These are phyloP conservation scores for Andricus curvator DNA, from an alignment of 2,888 invertebrate genomes.

Conservation along the genomic window DNA sequence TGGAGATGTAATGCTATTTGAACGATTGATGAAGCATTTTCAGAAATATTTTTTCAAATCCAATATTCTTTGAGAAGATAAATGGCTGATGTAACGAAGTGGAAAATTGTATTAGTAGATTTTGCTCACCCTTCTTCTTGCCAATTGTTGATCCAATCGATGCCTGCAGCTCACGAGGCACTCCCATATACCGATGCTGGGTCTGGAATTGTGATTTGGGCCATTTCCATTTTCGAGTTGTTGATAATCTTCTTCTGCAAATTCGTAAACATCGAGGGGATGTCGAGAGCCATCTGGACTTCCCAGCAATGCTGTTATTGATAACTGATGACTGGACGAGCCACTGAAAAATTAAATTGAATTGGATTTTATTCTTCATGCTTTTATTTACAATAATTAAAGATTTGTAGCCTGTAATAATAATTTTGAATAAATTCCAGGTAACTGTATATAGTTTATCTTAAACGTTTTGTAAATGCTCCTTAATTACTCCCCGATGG, in stretches of 20 bases:
- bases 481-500: not conserved
- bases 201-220: conserved; percentile 76
- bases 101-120: not conserved
- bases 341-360: conserved; percentile 79
- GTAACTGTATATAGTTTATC: not conserved
- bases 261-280: conserved; percentile 86
- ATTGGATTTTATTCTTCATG: not conserved
- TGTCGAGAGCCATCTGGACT: conserved; percentile 91
- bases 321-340: conserved; percentile 89
- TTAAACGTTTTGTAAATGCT: not conserved
- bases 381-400: no score
- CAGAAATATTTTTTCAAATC: not conserved
- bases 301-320: conserved; percentile 89
- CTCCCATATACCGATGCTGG: conserved; percentile 83
- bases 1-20: no score
- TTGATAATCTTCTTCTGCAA: conserved; percentile 82
- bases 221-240: conserved; percentile 73
- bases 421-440: not conserved
- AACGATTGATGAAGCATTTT: not conserved
- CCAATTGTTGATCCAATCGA: conserved; percentile 88
- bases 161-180: conserved; percentile 89
- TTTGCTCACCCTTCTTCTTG: conserved; percentile 86
- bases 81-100: not conserved
- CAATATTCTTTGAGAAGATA: not conserved
- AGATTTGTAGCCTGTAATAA: no score